Conservation (phyloP, 2,113 vertebrate genomes). For the Lonchura striata region DNA sequence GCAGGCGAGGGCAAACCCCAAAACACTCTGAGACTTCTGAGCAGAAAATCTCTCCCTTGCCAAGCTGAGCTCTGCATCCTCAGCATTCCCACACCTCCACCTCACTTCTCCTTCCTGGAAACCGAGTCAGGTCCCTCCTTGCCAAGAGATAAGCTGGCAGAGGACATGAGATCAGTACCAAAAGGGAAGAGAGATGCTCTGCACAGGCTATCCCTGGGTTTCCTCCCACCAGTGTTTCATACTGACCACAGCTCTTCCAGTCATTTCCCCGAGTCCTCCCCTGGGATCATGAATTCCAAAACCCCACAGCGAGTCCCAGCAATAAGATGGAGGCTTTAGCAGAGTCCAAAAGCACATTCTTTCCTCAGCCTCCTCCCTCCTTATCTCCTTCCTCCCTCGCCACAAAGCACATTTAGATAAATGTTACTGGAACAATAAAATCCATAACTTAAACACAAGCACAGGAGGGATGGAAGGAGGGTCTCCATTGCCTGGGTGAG, state of each 20-base stretch:
- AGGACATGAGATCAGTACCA: background rate
- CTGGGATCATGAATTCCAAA: background rate
- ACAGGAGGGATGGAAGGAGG: background rate
- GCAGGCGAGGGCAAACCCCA: background rate
- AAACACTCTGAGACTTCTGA: fast-evolving
- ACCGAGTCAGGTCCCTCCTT: background rate
- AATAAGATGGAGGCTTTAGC: background rate
- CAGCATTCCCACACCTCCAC: background rate
- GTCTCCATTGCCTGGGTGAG: background rate
- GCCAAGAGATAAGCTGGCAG: background rate
- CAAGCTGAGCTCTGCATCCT: background rate
- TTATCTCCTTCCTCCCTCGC: slow-evolving; percentile 34
- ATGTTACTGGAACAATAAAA: slow-evolving; percentile 49
- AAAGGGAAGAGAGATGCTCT: background rate
- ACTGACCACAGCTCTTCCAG: background rate
- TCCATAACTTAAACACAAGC: background rate
- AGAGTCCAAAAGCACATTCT: slow-evolving; percentile 33
- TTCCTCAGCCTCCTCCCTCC: slow-evolving; percentile 48
- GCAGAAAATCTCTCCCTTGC: background rate
- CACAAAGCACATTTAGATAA: background rate
- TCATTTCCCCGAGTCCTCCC: background rate
- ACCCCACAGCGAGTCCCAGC: background rate
- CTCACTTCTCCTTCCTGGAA: background rate
- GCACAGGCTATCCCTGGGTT: fast-evolving
- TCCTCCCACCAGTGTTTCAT: background rate